Evolutionary conservation across 1,140 invertebrate species (phyloP).

Genomic region (Nasonia giraulti): DNA sequence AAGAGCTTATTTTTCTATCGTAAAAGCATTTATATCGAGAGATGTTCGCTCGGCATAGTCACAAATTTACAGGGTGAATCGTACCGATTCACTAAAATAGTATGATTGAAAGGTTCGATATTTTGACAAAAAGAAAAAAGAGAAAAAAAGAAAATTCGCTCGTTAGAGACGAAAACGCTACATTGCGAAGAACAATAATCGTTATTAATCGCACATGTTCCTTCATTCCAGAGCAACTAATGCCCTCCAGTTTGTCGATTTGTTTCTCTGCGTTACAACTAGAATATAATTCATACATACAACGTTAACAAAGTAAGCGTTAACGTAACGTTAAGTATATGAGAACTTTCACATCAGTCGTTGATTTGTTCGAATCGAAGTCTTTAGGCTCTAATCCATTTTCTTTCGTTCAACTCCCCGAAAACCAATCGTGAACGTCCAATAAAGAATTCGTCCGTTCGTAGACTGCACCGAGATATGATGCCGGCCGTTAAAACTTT

Average conservation of each 20-base stretch:
- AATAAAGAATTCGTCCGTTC: conserved; percentile 4
- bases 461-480: not conserved
- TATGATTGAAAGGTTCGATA: conserved; percentile 48
- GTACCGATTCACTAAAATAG: conserved; percentile 27
- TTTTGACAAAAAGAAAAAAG: conserved; percentile 34
- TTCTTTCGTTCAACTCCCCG: not conserved
- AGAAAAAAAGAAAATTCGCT: conserved; percentile 33
- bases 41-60: conserved; percentile 8
- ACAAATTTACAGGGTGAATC: conserved; percentile 17
- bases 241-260: conserved; percentile 51
- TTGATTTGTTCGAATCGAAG: not conserved
- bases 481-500: not conserved
- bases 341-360: not conserved
- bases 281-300: not conserved
- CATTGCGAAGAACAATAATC: conserved; percentile 35
- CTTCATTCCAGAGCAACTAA: conserved; percentile 54
- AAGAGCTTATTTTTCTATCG: conserved; percentile 48
- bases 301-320: not conserved
- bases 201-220: conserved; percentile 54
- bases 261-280: not conserved
- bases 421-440: not conserved
- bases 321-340: not conserved
- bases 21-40: conserved; percentile 1
- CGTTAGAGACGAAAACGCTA: conserved; percentile 4
- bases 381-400: not conserved